Evolutionary conservation across 2,113 vertebrate genomes (phyloP).

Genomic region (Coptodon bakossiorum): DNA sequence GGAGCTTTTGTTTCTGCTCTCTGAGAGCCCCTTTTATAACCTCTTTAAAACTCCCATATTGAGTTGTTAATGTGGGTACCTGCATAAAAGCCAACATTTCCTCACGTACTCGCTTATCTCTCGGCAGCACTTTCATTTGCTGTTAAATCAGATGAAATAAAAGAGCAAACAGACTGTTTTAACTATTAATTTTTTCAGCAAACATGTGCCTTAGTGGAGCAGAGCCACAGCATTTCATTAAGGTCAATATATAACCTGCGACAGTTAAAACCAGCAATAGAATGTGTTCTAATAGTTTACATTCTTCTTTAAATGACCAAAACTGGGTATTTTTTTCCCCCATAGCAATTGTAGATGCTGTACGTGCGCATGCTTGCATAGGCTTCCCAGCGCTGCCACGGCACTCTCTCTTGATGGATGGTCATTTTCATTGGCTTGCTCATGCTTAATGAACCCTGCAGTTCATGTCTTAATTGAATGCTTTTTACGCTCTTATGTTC

Average conservation of each 20-base stretch:
- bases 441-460: constrained; percentile 70
- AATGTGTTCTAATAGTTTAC: not conserved
- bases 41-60: not conserved
- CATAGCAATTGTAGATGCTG: not conserved
- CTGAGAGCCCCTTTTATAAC: not conserved
- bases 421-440: constrained; percentile 69
- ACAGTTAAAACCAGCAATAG: not conserved
- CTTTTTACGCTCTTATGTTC: constrained; percentile 58
- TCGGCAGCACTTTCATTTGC: not conserved
- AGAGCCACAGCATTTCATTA: not conserved
- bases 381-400: not conserved
- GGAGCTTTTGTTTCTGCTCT: not conserved
- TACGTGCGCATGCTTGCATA: not conserved
- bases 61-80: not conserved
- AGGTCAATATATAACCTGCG: not conserved
- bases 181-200: not conserved
- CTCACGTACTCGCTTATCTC: not conserved
- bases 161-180: not conserved
- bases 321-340: not conserved
- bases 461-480: constrained; percentile 73
- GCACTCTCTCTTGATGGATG: constrained; percentile 64
- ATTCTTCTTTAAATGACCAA: not conserved
- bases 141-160: not conserved
- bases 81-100: not conserved
- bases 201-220: not conserved